Percentiles rank a stretch among this genome's conserved stretches.
phyloP scores from a whole-genome alignment of 2,797 vertebrate genomes.

The Hyperoplus immaculatus region DNA sequence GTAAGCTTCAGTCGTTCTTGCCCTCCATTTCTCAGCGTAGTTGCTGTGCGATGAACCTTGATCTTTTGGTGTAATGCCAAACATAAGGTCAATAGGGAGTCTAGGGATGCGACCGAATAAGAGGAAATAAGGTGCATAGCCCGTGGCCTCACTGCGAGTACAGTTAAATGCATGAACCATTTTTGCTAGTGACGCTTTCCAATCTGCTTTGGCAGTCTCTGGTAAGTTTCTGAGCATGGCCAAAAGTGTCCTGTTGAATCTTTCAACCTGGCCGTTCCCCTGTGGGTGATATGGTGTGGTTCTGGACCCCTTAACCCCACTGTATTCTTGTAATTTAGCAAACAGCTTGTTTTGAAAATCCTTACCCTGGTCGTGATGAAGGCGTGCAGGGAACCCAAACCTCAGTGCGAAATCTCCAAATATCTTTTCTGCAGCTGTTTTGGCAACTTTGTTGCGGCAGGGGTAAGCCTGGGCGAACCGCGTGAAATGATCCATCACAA shows the following conservation, averaged over 20 bases:
- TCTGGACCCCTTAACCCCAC: slow-evolving; percentile 18
- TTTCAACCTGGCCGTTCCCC: slow-evolving; percentile 32
- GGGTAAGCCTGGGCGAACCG: slow-evolving; percentile 39
- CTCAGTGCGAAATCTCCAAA: slow-evolving; percentile 37
- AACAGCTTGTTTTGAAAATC: slow-evolving; percentile 41
- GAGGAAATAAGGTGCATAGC: slow-evolving; percentile 36
- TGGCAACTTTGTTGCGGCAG: slow-evolving; percentile 23
- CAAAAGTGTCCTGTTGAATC: slow-evolving; percentile 33
- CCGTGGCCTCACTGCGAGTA: slow-evolving; percentile 29
- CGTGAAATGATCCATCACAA: slow-evolving; percentile 42
- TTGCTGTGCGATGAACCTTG: slow-evolving; percentile 20
- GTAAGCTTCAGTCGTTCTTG: slow-evolving; percentile 26
- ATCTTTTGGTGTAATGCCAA: slow-evolving; percentile 7
- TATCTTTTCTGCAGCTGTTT: slow-evolving; percentile 38
- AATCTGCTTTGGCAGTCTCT: slow-evolving; percentile 23
- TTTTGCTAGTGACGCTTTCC: slow-evolving; percentile 36
- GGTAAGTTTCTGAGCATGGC: slow-evolving; percentile 34
- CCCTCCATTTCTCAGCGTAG: slow-evolving; percentile 35
- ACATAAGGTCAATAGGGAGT: slow-evolving; percentile 39
- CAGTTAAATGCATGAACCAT: slow-evolving; percentile 43
- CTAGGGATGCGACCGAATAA: slow-evolving; percentile 18
- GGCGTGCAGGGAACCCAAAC: slow-evolving; percentile 29
- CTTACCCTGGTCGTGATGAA: slow-evolving; percentile 30
- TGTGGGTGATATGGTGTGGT: slow-evolving; percentile 33
- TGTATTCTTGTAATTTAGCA: slow-evolving; percentile 14